Evolutionary conservation across 2,797 vertebrate species (phyloP), one percentile per base, ranked within the genome.

Genomic region (Molossus molossus): DNA sequence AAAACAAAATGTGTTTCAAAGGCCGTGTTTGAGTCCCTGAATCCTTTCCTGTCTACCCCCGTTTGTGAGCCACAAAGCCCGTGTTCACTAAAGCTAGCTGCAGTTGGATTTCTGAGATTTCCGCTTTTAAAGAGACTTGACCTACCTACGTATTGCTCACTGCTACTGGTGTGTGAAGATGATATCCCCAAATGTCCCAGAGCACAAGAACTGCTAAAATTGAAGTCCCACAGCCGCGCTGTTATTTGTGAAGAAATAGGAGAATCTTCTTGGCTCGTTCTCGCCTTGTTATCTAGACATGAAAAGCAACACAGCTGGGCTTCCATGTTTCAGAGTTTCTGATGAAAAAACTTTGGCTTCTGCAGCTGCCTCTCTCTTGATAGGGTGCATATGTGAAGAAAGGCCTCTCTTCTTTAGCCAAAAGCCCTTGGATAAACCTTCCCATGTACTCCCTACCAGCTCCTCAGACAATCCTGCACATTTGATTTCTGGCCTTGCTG

Each of bases 231-330:
- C 17, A 53, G 13, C 25, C 70, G 25, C 33, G 20, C 69, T 81
- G 17, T 89, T 18, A 81, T 76, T 50, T 92, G 27, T 45, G 40
- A 90, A 88, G 62, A 48, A 92, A n/a, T 1, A n/a, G 33, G 55
- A 89, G 53, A 85, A 85, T 50, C 80, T 73, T 92, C 79, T 86
- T 93, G 64, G 80, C 55, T 79, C n/a, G 87, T 83, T 40, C 29
- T 70, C 13, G 81, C 72, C 92, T 55, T 93, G 55, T 91, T 92
- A 29, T 82, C 70, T 67, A 21, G 58, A 85, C 18, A 25, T 77
- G n/a, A 50, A 79, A 85, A 92, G 37, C 84, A 88, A 33, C 20
- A 65, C 55, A 95, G 45, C 55, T 92, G 81, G 53, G 8, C 37
- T 23, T 21, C 50, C 6, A 15, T 82, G n/a, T 75, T 95, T 80